These are phyloP conservation scores for Sepioteuthis lessoniana DNA, from an alignment of 2,888 invertebrate genomes.

Conservation along the genomic window DNA sequence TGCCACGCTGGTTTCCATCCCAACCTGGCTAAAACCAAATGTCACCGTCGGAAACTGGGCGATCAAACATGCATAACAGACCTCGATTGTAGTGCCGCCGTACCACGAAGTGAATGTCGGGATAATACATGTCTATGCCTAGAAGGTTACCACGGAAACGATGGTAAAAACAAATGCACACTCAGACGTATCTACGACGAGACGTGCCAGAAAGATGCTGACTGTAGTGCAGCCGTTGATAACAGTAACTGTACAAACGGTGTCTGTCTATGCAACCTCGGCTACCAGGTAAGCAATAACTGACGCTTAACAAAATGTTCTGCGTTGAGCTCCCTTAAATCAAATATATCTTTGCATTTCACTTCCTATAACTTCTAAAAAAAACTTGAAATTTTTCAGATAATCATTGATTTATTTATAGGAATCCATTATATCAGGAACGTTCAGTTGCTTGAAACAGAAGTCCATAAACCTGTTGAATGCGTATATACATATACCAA, in stretches of 20 bases:
- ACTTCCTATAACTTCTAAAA: no score
- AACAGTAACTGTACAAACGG: conserved; percentile 56
- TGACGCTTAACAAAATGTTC: neutral
- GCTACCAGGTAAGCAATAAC: conserved; percentile 45
- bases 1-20: conserved; percentile 52
- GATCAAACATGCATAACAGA: conserved; percentile 55
- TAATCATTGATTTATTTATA: no score
- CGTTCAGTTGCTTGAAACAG: no score
- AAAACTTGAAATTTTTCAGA: no score
- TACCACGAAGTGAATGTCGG: conserved; percentile 55
- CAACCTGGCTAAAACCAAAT: conserved; percentile 35
- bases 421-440: no score
- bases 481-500: no score
- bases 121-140: conserved; percentile 49
- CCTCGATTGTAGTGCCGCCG: conserved; percentile 55
- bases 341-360: no score
- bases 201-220: conserved; percentile 49
- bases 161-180: conserved; percentile 51
- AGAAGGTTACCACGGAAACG: conserved; percentile 44
- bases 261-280: conserved; percentile 51
- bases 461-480: no score
- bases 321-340: neutral
- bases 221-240: conserved; percentile 55
- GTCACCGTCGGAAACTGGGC: conserved; percentile 55
- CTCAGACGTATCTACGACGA: conserved; percentile 54